Percentiles rank a stretch among this genome's conserved stretches.
Conservation (phyloP, 2,797 vertebrate species). For the Artibeus jamaicensis region DNA sequence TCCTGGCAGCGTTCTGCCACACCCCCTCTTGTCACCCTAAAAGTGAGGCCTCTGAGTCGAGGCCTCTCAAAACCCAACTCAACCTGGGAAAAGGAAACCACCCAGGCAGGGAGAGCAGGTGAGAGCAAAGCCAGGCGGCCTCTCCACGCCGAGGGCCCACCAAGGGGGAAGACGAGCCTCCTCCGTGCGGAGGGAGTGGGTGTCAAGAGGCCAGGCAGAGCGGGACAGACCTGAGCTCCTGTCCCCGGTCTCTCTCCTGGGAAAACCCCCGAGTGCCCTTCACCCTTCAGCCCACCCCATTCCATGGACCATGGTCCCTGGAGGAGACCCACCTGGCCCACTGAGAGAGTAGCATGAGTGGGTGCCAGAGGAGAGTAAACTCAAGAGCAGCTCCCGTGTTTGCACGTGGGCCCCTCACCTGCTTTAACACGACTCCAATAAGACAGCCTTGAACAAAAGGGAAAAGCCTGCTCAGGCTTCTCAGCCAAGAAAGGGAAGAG, state of each 20-base stretch:
- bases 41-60: background rate
- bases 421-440: background rate
- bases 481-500: background rate
- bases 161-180: too few relatives aligned
- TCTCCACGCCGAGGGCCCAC: rapidly evolving
- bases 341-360: background rate
- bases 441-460: background rate
- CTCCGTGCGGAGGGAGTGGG: background rate
- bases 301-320: background rate
- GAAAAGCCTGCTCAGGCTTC: background rate
- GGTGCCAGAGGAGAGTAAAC: background rate
- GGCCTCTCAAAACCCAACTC: background rate
- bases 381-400: background rate
- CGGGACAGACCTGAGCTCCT: rapidly evolving
- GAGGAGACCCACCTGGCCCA: background rate
- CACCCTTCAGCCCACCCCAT: background rate
- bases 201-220: too few relatives aligned
- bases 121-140: background rate
- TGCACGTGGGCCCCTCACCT: background rate
- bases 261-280: background rate
- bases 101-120: background rate
- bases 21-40: background rate
- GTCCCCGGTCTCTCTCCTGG: too few relatives aligned
- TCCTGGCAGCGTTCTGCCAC: background rate
- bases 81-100: background rate